Evolutionary conservation across 2,113 vertebrate species (phyloP), one percentile per base, ranked within the genome.

Genomic region (Aptenodytes forsteri): DNA sequence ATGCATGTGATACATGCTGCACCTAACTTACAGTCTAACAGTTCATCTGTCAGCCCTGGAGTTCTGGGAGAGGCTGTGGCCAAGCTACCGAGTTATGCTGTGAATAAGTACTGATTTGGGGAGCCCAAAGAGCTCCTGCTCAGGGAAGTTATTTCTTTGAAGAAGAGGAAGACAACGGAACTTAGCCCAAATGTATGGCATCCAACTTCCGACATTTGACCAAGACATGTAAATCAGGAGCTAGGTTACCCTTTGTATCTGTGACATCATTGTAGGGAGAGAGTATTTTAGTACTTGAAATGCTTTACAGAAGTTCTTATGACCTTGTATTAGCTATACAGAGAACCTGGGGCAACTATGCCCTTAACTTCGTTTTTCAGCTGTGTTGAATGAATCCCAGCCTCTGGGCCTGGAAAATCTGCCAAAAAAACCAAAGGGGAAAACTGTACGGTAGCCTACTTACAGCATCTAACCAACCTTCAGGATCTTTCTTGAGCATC

Each of bases 31-130:
- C 23, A 26, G 16, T 34, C 13, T 42, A 66, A 36, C 18, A 67
- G 27, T 47, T 83, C 6, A 19, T 42, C 52, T 46, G 3, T 83
- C 42, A 42, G 3, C 16, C 40, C 32, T 49, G 54, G 18, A 36
- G 17, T 61, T 55, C 40, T 34, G n/a, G 40, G 59, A 66, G 54
- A 59, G 47, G 16, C n/a, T 89, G 20, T 36, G 30, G 47, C 61
- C 54, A 55, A 55, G 25, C 29, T 47, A 32, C 40, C 0, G 0
- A 55, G 29, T 49, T 29, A 61, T 0, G 1, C 13, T 80, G 52
- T 0, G 0, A 26, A 2, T 78, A 34, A 30, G 11, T 58, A 34
- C 56, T 64, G 58, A 42, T 67, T 84, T 59, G 10, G 58, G 46
- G 26, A 72, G 6, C 25, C 25, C 44, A 16, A n/a, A 70, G 21